Evolutionary conservation across 2,797 vertebrate species (phyloP).

Genomic region (Denticeps clupeoides): DNA sequence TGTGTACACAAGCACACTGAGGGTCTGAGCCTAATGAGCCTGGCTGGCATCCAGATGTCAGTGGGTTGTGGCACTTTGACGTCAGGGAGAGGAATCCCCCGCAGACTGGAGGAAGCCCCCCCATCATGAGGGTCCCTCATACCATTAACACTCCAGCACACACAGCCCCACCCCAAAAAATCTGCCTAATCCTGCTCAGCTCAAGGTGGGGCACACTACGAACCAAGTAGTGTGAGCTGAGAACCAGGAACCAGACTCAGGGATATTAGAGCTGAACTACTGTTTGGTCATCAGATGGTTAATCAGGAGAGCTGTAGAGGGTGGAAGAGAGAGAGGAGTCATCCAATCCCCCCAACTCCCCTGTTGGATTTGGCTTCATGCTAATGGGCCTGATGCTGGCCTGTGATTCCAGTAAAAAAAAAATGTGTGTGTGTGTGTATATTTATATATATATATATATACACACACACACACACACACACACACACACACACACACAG

Average conservation of each 20-base stretch:
- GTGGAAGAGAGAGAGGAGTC: background rate
- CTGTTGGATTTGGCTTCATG: background rate
- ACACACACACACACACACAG: background rate
- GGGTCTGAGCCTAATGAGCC: slow-evolving; percentile 20
- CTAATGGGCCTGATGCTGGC: background rate
- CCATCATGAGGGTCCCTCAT: no score
- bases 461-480: background rate
- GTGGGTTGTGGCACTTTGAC: background rate
- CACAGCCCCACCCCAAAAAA: no score
- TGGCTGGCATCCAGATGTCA: slow-evolving; percentile 15
- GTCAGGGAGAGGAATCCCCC: no score
- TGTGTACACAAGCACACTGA: slow-evolving; percentile 13
- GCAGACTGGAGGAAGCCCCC: no score
- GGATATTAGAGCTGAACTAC: background rate
- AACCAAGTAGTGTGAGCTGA: no score
- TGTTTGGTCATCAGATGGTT: background rate
- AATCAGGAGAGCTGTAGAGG: background rate
- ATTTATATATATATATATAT: no score
- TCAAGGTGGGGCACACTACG: no score
- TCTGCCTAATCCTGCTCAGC: no score
- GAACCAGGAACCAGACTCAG: background rate
- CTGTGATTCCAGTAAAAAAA: background rate
- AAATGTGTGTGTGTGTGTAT: no score
- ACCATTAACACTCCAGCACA: no score
- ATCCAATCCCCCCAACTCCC: background rate